These are phyloP conservation scores for Dilophus febrilis DNA, from an alignment of 2,888 invertebrate genomes.

Conservation along the genomic window DNA sequence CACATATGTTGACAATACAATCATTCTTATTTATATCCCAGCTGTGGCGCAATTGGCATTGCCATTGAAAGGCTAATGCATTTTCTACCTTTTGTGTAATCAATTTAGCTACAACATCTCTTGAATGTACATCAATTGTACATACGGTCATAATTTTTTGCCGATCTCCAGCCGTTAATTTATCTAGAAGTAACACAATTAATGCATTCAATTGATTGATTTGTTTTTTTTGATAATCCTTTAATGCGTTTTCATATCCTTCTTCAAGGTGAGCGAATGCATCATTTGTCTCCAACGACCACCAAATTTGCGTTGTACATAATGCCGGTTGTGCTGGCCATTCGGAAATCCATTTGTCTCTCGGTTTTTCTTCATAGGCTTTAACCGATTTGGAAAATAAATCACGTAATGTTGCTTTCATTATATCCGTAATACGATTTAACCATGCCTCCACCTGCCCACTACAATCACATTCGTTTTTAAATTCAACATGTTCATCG, in stretches of 20 bases:
- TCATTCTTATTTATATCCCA: constrained; percentile 60
- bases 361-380: constrained; percentile 73
- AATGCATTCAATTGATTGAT: constrained; percentile 66
- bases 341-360: constrained; percentile 84
- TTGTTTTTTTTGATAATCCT: constrained; percentile 83
- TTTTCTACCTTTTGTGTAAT: constrained; percentile 66
- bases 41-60: constrained; percentile 65
- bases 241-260: constrained; percentile 81
- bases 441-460: constrained; percentile 89
- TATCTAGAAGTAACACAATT: constrained; percentile 67
- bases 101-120: constrained; percentile 83
- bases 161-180: constrained; percentile 63
- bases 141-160: constrained; percentile 96
- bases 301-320: constrained; percentile 89
- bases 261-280: constrained; percentile 80
- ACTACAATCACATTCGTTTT: constrained; percentile 60
- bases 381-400: constrained; percentile 64
- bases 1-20: constrained; percentile 88
- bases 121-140: constrained; percentile 86
- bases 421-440: constrained; percentile 68
- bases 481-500: constrained; percentile 47
- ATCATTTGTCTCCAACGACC: constrained; percentile 84
- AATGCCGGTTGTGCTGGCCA: constrained; percentile 82
- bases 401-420: constrained; percentile 62
- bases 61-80: constrained; percentile 73